Evolutionary conservation across 1,140 invertebrate genomes (phyloP).

Genomic region (Bradynema listronoti): DNA sequence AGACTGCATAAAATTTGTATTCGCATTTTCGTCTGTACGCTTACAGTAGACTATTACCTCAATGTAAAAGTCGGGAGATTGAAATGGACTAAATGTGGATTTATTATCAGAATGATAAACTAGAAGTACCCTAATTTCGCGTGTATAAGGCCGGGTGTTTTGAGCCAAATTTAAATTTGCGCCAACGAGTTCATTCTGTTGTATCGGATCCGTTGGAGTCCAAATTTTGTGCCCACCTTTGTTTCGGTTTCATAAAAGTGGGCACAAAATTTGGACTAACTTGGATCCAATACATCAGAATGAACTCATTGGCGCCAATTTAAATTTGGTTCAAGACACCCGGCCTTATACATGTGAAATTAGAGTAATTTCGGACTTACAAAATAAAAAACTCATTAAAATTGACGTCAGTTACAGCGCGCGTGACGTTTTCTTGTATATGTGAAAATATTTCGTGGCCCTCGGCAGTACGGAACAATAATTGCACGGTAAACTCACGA

Average conservation of each 20-base stretch:
- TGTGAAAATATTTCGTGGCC: conserved; percentile 29
- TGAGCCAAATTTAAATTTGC: too few relatives aligned
- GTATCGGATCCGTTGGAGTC: too few relatives aligned
- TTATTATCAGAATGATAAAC: conserved; percentile 1
- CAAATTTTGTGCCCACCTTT: too few relatives aligned
- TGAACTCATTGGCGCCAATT: too few relatives aligned
- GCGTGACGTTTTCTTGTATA: conserved; percentile 26
- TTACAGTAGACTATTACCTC: conserved; percentile 27
- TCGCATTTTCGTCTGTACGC: conserved; percentile 29
- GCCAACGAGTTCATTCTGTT: too few relatives aligned
- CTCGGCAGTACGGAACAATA: conserved; percentile 22
- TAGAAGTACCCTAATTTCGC: conserved; percentile 10
- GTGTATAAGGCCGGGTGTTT: too few relatives aligned
- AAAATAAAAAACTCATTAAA: conserved; percentile 28
- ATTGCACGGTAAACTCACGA: conserved; percentile 23
- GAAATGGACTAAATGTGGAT: conserved; percentile 25
- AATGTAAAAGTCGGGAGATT: conserved; percentile 22
- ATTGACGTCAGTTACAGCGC: conserved; percentile 19
- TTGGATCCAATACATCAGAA: too few relatives aligned
- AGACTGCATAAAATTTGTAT: conserved; percentile 17
- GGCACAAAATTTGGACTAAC: too few relatives aligned
- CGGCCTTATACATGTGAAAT: too few relatives aligned
- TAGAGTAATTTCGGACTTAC: conserved; percentile 5
- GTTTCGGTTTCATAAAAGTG: too few relatives aligned
- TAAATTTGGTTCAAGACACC: too few relatives aligned